Conservation (phyloP, 2,797 vertebrate species). For the Denticeps clupeoides region DNA sequence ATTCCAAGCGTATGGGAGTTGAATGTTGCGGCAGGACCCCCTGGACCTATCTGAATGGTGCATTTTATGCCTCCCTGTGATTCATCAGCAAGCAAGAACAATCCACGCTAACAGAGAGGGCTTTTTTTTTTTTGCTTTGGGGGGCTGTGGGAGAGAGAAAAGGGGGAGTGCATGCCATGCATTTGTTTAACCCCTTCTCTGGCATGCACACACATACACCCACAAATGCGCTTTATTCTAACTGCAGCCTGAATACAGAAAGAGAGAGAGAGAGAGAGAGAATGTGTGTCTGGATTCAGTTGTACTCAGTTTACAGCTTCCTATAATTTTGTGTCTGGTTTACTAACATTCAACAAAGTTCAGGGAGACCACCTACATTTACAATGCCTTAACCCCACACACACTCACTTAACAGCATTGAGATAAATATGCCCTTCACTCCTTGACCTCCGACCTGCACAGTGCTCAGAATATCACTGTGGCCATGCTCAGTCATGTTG, state of each 20-base stretch:
- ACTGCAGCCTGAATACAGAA: no score
- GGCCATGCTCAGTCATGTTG: not conserved
- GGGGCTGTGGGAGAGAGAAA: no score
- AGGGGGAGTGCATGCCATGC: not conserved
- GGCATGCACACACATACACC: no score
- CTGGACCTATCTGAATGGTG: no score
- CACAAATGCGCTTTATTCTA: conserved; percentile 17
- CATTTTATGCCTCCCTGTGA: no score
- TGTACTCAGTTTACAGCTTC: conserved; percentile 1
- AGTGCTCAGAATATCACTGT: not conserved
- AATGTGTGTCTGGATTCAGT: no score
- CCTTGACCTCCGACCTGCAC: not conserved
- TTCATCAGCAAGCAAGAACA: no score
- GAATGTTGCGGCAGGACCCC: no score
- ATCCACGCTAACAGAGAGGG: no score
- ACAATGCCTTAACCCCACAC: not conserved
- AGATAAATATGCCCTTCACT: not conserved
- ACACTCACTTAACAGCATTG: not conserved
- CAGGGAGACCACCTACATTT: not conserved
- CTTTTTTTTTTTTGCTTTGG: no score
- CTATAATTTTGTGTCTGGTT: not conserved
- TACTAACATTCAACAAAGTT: not conserved
- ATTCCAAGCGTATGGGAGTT: no score
- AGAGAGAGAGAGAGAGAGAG: no score
- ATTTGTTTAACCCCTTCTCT: not conserved